A percentile compares a stretch with the other conserved stretches of the same genome.
phyloP scores from a whole-genome alignment of 2,888 invertebrate genomes.

The Hirtodrosophila duncani region DNA sequence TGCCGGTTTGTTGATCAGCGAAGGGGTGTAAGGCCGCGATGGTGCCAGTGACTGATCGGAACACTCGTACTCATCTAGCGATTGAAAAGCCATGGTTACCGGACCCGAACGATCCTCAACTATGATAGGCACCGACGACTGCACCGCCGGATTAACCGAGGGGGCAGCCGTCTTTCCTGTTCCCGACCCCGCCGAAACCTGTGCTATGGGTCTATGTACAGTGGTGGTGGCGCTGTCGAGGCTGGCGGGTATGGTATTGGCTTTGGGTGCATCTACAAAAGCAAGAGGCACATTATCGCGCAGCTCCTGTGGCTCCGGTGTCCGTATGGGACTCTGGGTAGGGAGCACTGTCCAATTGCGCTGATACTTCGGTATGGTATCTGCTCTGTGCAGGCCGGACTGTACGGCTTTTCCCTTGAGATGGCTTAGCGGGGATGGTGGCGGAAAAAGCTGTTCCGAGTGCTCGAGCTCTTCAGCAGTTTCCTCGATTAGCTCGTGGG shows the following conservation, averaged over 20 bases:
- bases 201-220: conserved; percentile 66
- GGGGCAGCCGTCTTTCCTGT: conserved; percentile 6
- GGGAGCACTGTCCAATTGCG: conserved; percentile 81
- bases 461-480: conserved; percentile 75
- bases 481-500: conserved; percentile 72
- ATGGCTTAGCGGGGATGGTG: conserved; percentile 76
- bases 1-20: conserved; percentile 84
- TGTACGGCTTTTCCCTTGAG: conserved; percentile 74
- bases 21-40: conserved; percentile 83
- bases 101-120: conserved; percentile 80
- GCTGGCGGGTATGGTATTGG: conserved; percentile 9
- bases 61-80: conserved; percentile 81
- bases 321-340: conserved; percentile 81
- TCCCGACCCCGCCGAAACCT: conserved; percentile 13
- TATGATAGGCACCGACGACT: conserved; percentile 71
- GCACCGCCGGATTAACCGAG: conserved; percentile 27
- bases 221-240: conserved; percentile 27
- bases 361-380: conserved; percentile 83
- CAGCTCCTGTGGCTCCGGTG: conserved; percentile 80
- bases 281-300: conserved; percentile 78
- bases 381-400: conserved; percentile 82
- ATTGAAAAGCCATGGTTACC: conserved; percentile 83
- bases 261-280: conserved; percentile 76
- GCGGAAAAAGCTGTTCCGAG: conserved; percentile 73
- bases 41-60: conserved; percentile 74